phyloP scores from a whole-genome alignment of 2,797 vertebrate species.

The Hylomyscus alleni region DNA sequence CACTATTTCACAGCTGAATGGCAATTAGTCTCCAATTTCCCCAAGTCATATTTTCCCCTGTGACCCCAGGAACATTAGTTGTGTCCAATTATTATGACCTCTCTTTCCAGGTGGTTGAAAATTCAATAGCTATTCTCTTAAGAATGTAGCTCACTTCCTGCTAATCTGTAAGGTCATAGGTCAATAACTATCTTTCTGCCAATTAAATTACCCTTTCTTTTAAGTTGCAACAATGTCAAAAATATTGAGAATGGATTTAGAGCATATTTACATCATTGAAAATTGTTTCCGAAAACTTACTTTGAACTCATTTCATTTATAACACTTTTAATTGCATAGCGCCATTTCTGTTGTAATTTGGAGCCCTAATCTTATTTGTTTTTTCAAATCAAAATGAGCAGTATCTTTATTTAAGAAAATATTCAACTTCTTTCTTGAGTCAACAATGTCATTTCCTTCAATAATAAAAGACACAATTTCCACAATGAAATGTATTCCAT shows the following conservation, averaged over 20 bases:
- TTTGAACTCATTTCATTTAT: constrained; percentile 6
- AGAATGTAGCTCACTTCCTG: constrained; percentile 3
- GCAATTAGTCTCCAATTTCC: constrained; percentile 57
- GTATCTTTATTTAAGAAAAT: neutral
- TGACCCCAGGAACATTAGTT: neutral
- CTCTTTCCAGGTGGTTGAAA: constrained; percentile 13
- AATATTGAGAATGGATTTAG: neutral
- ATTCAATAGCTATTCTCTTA: neutral
- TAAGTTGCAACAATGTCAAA: constrained; percentile 40
- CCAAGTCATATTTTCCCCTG: constrained; percentile 49
- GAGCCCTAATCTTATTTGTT: too few relatives aligned
- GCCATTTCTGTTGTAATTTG: neutral
- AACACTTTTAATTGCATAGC: neutral
- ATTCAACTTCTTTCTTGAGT: neutral
- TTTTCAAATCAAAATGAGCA: too few relatives aligned
- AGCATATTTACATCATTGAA: constrained; percentile 14
- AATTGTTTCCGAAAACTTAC: constrained; percentile 24
- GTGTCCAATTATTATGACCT: neutral
- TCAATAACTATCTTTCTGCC: constrained; percentile 13
- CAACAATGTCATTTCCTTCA: constrained; percentile 57
- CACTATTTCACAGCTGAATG: constrained; percentile 46
- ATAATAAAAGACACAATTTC: constrained; percentile 41
- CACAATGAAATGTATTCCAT: constrained; percentile 38
- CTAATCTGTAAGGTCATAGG: constrained; percentile 18
- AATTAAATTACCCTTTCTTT: constrained; percentile 55